A percentile compares a stretch with the other conserved stretches of the same genome.
Conservation (phyloP, 2,888 invertebrate species). For the Caenorhabditis panamensis region DNA sequence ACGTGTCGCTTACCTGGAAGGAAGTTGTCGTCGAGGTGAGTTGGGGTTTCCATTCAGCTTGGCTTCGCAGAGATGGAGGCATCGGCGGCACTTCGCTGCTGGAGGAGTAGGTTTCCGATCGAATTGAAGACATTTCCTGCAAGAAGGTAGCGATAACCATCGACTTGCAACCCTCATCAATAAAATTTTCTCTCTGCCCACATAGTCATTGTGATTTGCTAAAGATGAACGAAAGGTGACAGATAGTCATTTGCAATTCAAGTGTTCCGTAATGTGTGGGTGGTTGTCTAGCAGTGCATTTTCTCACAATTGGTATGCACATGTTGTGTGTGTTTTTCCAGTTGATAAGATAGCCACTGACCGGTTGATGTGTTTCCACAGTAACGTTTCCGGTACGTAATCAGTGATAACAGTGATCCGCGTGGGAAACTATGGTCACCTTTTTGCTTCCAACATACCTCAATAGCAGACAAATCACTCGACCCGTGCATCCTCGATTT, state of each 20-base stretch:
- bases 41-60: conserved; percentile 56
- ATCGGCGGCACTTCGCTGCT: conserved; percentile 32
- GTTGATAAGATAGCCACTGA: conserved; percentile 24
- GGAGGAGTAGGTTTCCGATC: conserved; percentile 41
- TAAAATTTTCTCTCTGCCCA: conserved; percentile 6
- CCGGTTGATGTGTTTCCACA: not conserved
- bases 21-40: conserved; percentile 58
- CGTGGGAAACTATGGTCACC: not conserved
- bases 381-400: not conserved
- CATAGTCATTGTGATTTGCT: not conserved
- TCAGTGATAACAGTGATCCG: not conserved
- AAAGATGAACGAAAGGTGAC: not conserved
- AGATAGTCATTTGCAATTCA: conserved; percentile 13
- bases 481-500: conserved; percentile 28
- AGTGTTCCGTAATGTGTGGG: not conserved
- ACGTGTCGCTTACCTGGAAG: conserved; percentile 41
- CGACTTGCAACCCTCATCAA: conserved; percentile 24
- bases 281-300: not conserved
- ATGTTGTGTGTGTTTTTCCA: not conserved
- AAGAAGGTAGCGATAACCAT: conserved; percentile 44
- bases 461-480: conserved; percentile 47
- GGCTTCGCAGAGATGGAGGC: conserved; percentile 20
- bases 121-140: conserved; percentile 64
- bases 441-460: conserved; percentile 13
- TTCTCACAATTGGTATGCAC: conserved; percentile 32